Percentiles rank a stretch among this genome's conserved stretches.
These are phyloP conservation scores for Tanaodytes sp. DNA, from an alignment of 2,888 invertebrate genomes.

Conservation along the genomic window DNA sequence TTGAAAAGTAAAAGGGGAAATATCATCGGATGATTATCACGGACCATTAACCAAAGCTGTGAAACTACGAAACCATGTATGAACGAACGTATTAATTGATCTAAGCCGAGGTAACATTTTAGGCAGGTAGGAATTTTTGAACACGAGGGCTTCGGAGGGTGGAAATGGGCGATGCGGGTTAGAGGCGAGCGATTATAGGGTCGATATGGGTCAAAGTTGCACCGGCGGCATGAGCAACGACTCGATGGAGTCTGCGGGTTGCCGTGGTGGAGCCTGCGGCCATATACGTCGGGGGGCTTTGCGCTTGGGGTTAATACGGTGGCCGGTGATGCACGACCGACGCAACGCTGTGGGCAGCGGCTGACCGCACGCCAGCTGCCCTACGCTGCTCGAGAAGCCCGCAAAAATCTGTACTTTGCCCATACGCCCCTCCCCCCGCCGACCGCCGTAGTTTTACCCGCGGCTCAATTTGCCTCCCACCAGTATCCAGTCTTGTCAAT, in stretches of 20 bases:
- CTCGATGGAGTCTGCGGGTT: conserved; percentile 61
- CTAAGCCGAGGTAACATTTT: too few species aligned
- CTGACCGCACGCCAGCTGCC: conserved; percentile 72
- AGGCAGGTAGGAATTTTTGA: too few species aligned
- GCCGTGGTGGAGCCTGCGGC: conserved; percentile 59
- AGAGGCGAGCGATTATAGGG: conserved; percentile 24
- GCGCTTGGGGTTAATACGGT: conserved; percentile 71
- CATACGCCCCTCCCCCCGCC: conserved; percentile 43
- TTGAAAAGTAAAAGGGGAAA: too few species aligned
- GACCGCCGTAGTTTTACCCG: background rate
- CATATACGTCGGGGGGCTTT: conserved; percentile 59
- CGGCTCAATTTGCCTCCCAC: conserved; percentile 25
- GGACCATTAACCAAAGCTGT: too few species aligned
- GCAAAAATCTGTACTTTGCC: conserved; percentile 68
- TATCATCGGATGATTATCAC: too few species aligned
- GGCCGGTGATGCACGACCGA: conserved; percentile 72
- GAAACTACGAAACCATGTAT: too few species aligned
- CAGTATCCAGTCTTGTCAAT: conserved; percentile 22
- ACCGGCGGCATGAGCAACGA: conserved; percentile 52
- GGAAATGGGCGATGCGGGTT: too few species aligned
- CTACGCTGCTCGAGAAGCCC: conserved; percentile 62
- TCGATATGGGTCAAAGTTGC: conserved; percentile 35
- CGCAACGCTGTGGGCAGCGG: conserved; percentile 69
- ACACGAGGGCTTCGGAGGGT: background rate
- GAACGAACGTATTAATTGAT: too few species aligned